phyloP scores from a whole-genome alignment of 2,113 vertebrate genomes.

The Polypterus bichir region DNA sequence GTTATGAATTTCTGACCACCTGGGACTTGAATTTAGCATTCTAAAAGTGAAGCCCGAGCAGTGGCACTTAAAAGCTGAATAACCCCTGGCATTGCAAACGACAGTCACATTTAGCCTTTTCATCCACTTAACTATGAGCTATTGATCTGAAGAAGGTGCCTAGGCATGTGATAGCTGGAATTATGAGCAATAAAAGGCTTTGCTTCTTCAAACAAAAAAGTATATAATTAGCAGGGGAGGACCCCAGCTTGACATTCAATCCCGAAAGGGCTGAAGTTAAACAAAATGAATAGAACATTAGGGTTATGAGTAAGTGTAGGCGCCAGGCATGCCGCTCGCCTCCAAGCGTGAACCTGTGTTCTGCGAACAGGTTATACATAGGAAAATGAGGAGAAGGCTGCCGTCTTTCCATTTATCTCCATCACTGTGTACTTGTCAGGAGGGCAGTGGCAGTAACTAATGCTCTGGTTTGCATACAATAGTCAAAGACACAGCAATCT shows the following conservation, averaged over 20 bases:
- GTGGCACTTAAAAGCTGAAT: conserved; percentile 20
- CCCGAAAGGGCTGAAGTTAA: conserved; percentile 27
- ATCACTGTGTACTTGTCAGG: conserved; percentile 29
- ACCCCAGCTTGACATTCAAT: conserved; percentile 20
- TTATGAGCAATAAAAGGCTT: conserved; percentile 42
- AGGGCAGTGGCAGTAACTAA: conserved; percentile 14
- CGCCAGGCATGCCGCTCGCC: conserved; percentile 22
- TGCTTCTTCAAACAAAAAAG: conserved; percentile 40
- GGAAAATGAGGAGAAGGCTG: conserved; percentile 23
- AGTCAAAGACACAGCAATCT: conserved; percentile 12
- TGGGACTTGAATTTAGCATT: conserved; percentile 31
- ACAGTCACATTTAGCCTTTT: conserved; percentile 46
- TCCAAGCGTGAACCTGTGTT: conserved; percentile 31
- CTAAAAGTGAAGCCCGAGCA: conserved; percentile 25
- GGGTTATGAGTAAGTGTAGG: conserved; percentile 17
- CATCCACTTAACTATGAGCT: conserved; percentile 43
- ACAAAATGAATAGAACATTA: conserved; percentile 26
- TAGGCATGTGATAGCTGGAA: conserved; percentile 42
- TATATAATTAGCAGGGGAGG: conserved; percentile 37
- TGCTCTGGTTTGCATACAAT: conserved; percentile 23
- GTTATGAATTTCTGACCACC: conserved; percentile 24
- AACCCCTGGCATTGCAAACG: conserved; percentile 41
- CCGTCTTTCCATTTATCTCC: conserved; percentile 30
- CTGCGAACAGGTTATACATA: conserved; percentile 25
- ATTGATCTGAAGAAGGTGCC: conserved; percentile 44